phyloP scores from a whole-genome alignment of 2,888 invertebrate genomes.

The Lathronympha strigana region DNA sequence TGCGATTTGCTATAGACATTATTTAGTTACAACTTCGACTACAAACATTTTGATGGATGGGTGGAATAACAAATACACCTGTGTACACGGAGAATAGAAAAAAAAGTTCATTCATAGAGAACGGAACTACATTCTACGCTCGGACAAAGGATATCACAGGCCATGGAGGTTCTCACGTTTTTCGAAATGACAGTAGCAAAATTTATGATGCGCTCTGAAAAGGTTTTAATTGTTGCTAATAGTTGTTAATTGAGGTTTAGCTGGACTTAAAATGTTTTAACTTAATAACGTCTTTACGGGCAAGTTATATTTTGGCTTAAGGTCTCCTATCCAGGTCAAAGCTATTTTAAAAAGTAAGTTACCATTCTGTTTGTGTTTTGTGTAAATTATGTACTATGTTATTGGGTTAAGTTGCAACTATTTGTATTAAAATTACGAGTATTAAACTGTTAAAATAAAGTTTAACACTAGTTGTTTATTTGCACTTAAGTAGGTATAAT shows the following conservation, averaged over 20 bases:
- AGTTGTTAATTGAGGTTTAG: slow-evolving; percentile 41
- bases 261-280: slow-evolving; percentile 20
- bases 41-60: slow-evolving; percentile 48
- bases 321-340: no score
- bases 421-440: no score
- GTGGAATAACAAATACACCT: slow-evolving; percentile 70
- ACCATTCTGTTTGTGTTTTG: no score
- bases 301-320: no score
- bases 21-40: slow-evolving; percentile 46
- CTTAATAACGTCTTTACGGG: neutral
- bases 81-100: slow-evolving; percentile 68
- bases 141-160: slow-evolving; percentile 61
- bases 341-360: no score
- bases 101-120: slow-evolving; percentile 63
- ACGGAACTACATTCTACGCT: slow-evolving; percentile 68
- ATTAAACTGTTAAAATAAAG: no score
- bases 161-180: slow-evolving; percentile 76
- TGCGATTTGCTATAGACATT: slow-evolving; percentile 26
- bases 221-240: slow-evolving; percentile 47
- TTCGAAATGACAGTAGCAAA: slow-evolving; percentile 65
- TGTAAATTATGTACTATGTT: no score
- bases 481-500: no score
- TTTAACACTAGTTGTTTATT: no score
- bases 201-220: slow-evolving; percentile 66
- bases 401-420: no score